These are phyloP conservation scores for Percina caprodes DNA, from an alignment of 2,113 vertebrate species.

Conservation along the genomic window DNA sequence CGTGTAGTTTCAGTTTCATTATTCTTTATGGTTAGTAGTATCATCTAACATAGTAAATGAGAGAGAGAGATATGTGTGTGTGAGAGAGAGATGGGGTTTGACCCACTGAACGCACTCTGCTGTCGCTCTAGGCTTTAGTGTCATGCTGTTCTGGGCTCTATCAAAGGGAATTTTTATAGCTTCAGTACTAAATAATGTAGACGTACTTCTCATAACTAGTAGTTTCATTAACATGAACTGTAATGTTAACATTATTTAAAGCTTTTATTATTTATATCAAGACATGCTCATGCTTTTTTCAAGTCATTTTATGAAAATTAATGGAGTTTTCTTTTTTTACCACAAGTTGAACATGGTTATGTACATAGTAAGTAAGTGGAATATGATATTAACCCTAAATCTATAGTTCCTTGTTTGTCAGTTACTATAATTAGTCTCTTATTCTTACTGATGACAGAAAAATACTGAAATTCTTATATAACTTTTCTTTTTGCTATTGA, in stretches of 20 bases:
- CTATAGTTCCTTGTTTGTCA: not conserved
- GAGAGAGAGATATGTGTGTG: not conserved
- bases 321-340: not conserved
- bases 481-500: not conserved
- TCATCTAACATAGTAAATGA: not conserved
- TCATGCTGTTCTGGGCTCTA: conserved; percentile 37
- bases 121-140: conserved; percentile 42
- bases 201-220: conserved; percentile 14
- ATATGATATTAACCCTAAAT: not conserved
- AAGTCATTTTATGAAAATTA: not conserved
- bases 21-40: conserved; percentile 23
- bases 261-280: conserved; percentile 28
- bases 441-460: not conserved
- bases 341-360: not conserved
- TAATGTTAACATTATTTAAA: conserved; percentile 29
- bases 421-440: not conserved
- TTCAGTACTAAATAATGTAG: conserved; percentile 46
- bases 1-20: conserved; percentile 29
- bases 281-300: not conserved
- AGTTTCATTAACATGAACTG: conserved; percentile 41
- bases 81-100: conserved; percentile 8
- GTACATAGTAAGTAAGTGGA: not conserved
- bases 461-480: too few relatives aligned
- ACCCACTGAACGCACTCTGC: conserved; percentile 39
- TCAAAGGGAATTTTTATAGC: conserved; percentile 56